Conservation (phyloP, 2,113 vertebrate species). For the Heterotis niloticus region DNA sequence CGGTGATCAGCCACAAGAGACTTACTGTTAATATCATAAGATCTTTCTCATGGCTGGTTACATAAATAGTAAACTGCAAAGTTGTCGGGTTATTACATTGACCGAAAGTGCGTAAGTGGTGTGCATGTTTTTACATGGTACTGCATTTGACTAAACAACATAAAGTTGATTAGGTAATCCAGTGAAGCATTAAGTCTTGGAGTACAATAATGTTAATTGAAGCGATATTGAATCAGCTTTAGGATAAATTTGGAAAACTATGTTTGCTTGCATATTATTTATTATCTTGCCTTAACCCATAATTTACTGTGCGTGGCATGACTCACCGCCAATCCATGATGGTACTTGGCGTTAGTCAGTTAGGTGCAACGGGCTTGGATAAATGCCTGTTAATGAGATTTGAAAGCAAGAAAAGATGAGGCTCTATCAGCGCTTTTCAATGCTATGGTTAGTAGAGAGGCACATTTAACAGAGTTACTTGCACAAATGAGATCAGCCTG, state of each 20-base stretch:
- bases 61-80: neutral
- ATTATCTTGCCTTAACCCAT: no score
- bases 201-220: no score
- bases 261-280: no score
- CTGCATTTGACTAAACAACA: no score
- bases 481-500: slow-evolving; percentile 7
- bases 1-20: neutral
- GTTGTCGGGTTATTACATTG: neutral
- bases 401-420: neutral
- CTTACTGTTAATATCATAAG: neutral
- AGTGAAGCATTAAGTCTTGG: no score
- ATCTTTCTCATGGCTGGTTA: neutral
- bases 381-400: slow-evolving; percentile 13
- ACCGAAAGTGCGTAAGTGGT: no score
- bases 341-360: neutral
- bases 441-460: neutral
- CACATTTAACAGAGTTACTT: slow-evolving; percentile 29
- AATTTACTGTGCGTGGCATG: no score
- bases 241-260: no score
- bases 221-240: no score
- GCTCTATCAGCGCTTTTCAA: slow-evolving; percentile 5
- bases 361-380: slow-evolving; percentile 4
- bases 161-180: no score
- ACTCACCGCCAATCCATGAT: no score
- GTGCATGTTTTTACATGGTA: no score